A percentile compares a stretch with the other conserved stretches of the same genome.
phyloP scores from a whole-genome alignment of 2,888 invertebrate species.

The Bembecia ichneumoniformis region DNA sequence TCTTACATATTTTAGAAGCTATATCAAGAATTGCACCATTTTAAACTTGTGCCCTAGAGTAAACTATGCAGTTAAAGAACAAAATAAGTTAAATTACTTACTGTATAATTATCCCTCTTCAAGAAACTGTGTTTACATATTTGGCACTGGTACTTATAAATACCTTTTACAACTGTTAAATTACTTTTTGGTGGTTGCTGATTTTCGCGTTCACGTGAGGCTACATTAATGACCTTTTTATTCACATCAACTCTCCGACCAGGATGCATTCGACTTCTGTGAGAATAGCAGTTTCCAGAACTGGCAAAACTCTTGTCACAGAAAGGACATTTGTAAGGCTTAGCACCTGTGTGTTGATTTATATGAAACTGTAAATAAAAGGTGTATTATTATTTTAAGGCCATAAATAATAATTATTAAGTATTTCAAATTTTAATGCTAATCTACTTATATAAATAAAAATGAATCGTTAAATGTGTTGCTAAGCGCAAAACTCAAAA shows the following conservation, averaged over 20 bases:
- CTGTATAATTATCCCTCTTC: constrained; percentile 48
- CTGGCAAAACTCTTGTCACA: constrained; percentile 81
- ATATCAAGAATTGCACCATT: too few relatives aligned
- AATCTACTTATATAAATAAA: too few relatives aligned
- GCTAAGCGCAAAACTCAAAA: too few relatives aligned
- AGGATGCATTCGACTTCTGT: constrained; percentile 80
- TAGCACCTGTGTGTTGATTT: constrained; percentile 81
- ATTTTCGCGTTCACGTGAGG: constrained; percentile 9
- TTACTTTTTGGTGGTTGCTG: constrained; percentile 12
- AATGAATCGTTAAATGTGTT: too few relatives aligned
- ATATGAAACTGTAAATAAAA: constrained; percentile 75
- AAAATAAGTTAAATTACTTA: constrained; percentile 20
- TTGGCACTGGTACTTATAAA: constrained; percentile 41
- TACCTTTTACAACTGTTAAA: constrained; percentile 24
- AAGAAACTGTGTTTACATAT: constrained; percentile 46
- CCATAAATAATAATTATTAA: constrained; percentile 2
- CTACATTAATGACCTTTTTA: constrained; percentile 8
- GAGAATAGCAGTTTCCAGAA: constrained; percentile 82
- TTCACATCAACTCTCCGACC: constrained; percentile 42
- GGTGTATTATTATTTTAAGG: too few relatives aligned
- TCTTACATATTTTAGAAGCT: too few relatives aligned
- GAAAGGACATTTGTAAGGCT: constrained; percentile 81
- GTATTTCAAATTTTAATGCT: neutral
- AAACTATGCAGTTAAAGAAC: too few relatives aligned
- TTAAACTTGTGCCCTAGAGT: too few relatives aligned